These are phyloP conservation scores for Caenorhabditis sp. DNA, from an alignment of 2,888 invertebrate genomes.

Conservation along the genomic window DNA sequence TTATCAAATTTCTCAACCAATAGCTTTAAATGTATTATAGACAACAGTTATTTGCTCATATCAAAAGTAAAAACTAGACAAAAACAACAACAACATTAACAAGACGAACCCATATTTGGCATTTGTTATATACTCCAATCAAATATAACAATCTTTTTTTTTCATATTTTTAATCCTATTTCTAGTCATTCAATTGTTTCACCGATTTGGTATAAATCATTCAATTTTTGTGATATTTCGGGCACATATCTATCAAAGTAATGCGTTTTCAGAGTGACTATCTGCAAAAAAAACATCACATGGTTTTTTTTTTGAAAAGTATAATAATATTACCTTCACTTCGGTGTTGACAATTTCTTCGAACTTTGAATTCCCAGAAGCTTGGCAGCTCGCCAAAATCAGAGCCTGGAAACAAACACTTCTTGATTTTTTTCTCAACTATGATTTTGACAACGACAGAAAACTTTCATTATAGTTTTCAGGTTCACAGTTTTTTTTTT, in stretches of 20 bases:
- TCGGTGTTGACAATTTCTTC: not conserved
- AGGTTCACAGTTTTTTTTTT: too few species aligned
- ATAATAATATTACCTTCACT: not conserved
- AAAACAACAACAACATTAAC: too few species aligned
- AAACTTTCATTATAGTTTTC: too few species aligned
- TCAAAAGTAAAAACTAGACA: not conserved
- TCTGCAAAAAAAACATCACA: too few species aligned
- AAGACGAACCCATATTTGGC: not conserved
- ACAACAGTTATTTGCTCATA: not conserved
- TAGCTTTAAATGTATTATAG: not conserved
- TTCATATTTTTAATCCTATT: not conserved
- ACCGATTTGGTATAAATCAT: constrained; percentile 19
- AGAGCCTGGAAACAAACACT: not conserved
- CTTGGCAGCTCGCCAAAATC: not conserved
- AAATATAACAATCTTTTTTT: not conserved
- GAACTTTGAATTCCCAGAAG: not conserved
- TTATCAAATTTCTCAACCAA: not conserved
- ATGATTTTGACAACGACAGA: too few species aligned
- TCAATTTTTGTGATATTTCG: constrained; percentile 11
- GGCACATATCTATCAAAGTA: constrained; percentile 33
- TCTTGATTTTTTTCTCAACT: too few species aligned
- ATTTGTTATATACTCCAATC: not conserved
- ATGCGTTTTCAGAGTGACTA: constrained; percentile 27
- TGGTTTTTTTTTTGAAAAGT: not conserved
- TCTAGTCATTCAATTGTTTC: not conserved